Evolutionary conservation across 2,797 vertebrate species (phyloP).

Genomic region (Pagetopsis macropterus): DNA sequence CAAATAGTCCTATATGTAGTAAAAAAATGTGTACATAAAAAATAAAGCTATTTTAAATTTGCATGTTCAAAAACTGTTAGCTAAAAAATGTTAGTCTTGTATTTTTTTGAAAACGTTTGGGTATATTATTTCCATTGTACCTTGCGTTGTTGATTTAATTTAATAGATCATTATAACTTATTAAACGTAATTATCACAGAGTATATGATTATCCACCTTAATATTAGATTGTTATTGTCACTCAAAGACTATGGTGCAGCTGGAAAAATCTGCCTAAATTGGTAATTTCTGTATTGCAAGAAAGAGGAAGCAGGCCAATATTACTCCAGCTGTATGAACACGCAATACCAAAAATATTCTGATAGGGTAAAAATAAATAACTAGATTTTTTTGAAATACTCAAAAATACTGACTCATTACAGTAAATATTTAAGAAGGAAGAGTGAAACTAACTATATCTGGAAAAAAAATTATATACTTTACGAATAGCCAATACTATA

Average conservation of each 20-base stretch:
- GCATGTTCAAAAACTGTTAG: not conserved
- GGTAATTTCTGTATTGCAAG: not conserved
- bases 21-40: not conserved
- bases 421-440: not conserved
- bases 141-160: too few relatives aligned
- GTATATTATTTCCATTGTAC: too few relatives aligned
- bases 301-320: slow-evolving; percentile 24
- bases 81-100: not conserved
- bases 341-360: not conserved
- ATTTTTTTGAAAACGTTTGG: too few relatives aligned
- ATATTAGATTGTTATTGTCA: too few relatives aligned
- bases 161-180: too few relatives aligned
- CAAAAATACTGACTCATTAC: not conserved
- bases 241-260: not conserved
- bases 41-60: not conserved
- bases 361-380: not conserved
- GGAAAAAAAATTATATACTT: fast-evolving
- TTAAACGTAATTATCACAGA: not conserved
- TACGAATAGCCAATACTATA: not conserved
- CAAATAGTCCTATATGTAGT: not conserved
- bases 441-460: too few relatives aligned
- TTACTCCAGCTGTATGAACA: not conserved
- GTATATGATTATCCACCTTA: not conserved
- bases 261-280: not conserved
- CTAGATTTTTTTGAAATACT: too few relatives aligned